Evolutionary conservation across 1,140 invertebrate genomes (phyloP), one percentile per base, ranked within the genome.

Genomic region (Drosophila neocordata): DNA sequence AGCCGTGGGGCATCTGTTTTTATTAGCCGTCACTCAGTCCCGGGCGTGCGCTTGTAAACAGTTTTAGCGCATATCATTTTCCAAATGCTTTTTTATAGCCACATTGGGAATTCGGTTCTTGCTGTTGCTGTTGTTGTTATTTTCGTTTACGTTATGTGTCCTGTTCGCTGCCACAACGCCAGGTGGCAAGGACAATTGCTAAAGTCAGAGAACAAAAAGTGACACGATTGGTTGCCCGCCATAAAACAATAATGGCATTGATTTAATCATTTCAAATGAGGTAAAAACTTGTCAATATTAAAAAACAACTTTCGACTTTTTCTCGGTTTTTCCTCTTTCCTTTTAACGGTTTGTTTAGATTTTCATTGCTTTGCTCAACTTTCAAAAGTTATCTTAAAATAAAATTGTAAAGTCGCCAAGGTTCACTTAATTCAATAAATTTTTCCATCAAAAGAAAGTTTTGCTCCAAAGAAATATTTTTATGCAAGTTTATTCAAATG

Each of bases 11-110:
- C 69, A 74, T 74, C 60, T 72, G 69, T 57, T 61, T 65, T 75
- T 68, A 67, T 79, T 69, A 76, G 73, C 69, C 53, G 41, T 48
- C 41, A 48, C 41, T 48, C 53, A 65, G 48, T 75, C 62, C 64
- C 63, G 34, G 35, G 62, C 48, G 65, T 65, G 63, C 79, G 69
- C 77, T 76, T 85, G 81, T 73, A 80, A 84, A 84, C 80, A 84
- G 81, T 70, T 85, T 84, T 65, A 61, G 60, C 61, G 52, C 60
- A 80, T 76, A 87, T 78, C 67, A 87, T 85, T 73, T 73, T 78
- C 65, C 69, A 74, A 87, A 75, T 79, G 81, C 41, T 48, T 70
- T 81, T 84, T 85, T 81, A 85, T 59, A 59, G 51, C 81, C 65
- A 65, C 65, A 20, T 24, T 22, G 73, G 71, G 58, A 22, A 56